Base-by-base conservation (phyloP, 2,113 vertebrate genomes). In the Malurus cyaneus region DNA sequence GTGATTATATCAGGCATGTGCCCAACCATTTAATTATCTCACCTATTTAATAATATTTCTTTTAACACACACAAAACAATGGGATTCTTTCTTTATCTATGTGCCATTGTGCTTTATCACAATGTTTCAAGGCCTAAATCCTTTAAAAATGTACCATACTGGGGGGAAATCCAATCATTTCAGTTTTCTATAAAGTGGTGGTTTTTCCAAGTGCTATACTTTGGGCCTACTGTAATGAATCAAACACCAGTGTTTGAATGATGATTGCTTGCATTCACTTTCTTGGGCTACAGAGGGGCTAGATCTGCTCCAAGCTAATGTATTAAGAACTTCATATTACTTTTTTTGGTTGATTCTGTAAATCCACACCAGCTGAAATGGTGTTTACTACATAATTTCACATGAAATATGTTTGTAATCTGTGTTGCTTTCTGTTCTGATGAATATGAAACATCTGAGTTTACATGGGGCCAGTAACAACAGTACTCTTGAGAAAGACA, bases 291-390 rank as follows among this genome's bases (percentile, higher is more conserved):
- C 36, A 56, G 62, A 50, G 20, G 16, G 9, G 34, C 50, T 83
- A 82, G 46, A 86, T 9, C 56, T 83, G 39, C 69, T 92, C 32
- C 65, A 84, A 78, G 78, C 7, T 3, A 64, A 83, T 65, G 25
- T 41, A 28, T 52, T 70, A 78, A 83, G 54, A 65, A 41, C 25
- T 80, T 67, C 5, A 18, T 60, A 16, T 31, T 67, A 47, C n/a
- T 46, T 64, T 91, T 93, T 57, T n/a, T 44, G 1, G 20, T 89
- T 93, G 57, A 86, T 73, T 80, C 39, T 90, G 36, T 73, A 90
- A 86, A 94, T 86, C 66, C 73, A 56, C 28, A 62, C 62, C 82
- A 95, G 67, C 52, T 78, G 86, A 86, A 88, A 57, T 54, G 77
- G 32, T 16, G 21, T 83, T 89, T 92, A 47, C 28, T 83, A 66